Base-by-base conservation (phyloP, 2,888 invertebrate species). In the Clepsis dumicolana region DNA sequence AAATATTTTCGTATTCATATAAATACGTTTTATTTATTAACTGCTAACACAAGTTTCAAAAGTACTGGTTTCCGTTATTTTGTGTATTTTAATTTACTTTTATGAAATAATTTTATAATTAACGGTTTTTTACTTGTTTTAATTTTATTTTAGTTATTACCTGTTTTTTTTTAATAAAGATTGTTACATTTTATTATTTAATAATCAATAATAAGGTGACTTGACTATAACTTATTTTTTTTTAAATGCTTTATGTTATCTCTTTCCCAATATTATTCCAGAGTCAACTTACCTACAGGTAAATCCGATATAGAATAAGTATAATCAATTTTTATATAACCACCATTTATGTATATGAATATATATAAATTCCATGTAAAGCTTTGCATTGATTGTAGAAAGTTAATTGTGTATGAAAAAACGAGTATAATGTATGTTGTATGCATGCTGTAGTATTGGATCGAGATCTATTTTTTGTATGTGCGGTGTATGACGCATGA, bases 311-410 rank as follows among this genome's bases (percentile, higher is more conserved):
- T 25, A 25, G 25, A 5, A 7, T 52, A 25, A 52, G 8, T 25
- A 25, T n/a, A 25, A n/a, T 14, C 0, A 25, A 25, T n/a, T 18
- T 35, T 21, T 52, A 25, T 52, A 25, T n/a, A 25, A 52, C 25
- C n/a, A 25, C 25, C 25, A 25, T 25, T 27, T 25, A 52, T 52
- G 25, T 54, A 32, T 54, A 32, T 54, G 16, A 66, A 61, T 62
- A 62, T 50, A 50, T 56, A 62, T 62, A 48, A 25, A 52, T 24
- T 50, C 38, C 56, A 62, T 44, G 41, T 65, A 25, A 27, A 25
- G 67, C 67, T 67, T 67, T 67, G 62, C 67, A 63, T 57, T 41
- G 35, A 35, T 67, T 38, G 52, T 68, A 59, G 41, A 14, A 0
- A 25, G 16, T 25, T n/a, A n/a, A n/a, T n/a, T 56, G 52, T 61